Percentiles rank a stretch among this genome's conserved stretches.
Conservation (phyloP, 2,797 vertebrate genomes). For the Sternarchorhynchus goeldii region DNA sequence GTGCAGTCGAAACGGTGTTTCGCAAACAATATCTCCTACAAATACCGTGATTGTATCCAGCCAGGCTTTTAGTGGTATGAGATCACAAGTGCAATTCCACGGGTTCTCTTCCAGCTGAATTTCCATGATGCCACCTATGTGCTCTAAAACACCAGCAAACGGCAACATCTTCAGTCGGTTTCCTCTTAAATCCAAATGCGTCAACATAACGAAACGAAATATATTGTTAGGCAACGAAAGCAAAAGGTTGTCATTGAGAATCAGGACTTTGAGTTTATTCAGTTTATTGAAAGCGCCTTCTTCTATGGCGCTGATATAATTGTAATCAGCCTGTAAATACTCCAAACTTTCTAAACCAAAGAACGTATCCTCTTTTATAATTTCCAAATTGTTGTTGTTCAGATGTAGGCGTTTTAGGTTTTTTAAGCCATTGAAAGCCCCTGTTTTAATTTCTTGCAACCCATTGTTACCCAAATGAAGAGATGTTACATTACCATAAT, state of each 20-base stretch:
- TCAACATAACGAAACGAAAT: slow-evolving; percentile 96
- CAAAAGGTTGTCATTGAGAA: slow-evolving; percentile 96
- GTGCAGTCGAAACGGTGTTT: slow-evolving; percentile 94
- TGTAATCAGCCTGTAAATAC: slow-evolving; percentile 97
- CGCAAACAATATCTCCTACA: slow-evolving; percentile 94
- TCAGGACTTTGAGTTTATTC: slow-evolving; percentile 96
- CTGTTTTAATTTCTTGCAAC: slow-evolving; percentile 90
- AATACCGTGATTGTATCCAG: slow-evolving; percentile 96
- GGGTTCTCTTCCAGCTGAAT: slow-evolving; percentile 98
- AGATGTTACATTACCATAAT: slow-evolving; percentile 93
- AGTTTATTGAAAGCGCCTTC: slow-evolving; percentile 92
- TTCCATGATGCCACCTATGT: slow-evolving; percentile 98
- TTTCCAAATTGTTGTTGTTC: slow-evolving; percentile 97
- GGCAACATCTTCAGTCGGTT: slow-evolving; percentile 94
- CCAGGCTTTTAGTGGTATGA: slow-evolving; percentile 96
- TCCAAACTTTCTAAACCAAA: slow-evolving; percentile 93
- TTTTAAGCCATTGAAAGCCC: slow-evolving; percentile 90
- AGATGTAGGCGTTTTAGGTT: slow-evolving; percentile 93
- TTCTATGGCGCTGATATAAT: slow-evolving; percentile 94
- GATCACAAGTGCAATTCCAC: slow-evolving; percentile 97
- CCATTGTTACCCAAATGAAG: slow-evolving; percentile 97
- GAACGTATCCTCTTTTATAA: slow-evolving; percentile 92
- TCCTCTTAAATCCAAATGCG: slow-evolving; percentile 95
- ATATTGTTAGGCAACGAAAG: slow-evolving; percentile 93
- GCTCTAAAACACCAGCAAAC: slow-evolving; percentile 93